Evolutionary conservation across 2,797 vertebrate species (phyloP), one percentile per base, ranked within the genome.

Genomic region (Takifugu rubripes): DNA sequence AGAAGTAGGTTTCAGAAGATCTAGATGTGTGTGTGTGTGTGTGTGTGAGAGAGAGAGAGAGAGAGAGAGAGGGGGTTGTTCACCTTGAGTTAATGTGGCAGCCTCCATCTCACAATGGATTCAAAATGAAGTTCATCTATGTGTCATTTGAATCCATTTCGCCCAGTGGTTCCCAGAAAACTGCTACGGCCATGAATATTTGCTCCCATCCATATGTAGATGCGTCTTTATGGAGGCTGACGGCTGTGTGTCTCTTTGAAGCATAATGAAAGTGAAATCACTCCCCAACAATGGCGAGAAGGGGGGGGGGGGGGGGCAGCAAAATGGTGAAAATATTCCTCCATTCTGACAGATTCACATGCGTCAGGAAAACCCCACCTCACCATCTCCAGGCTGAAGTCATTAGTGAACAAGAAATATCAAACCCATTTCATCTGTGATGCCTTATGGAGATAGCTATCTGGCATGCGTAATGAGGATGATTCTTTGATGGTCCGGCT

Each of bases 231-330:
- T 90, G 78, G 83, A 79, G 68, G 82, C 79, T 90, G 90, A 90
- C 89, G 91, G 86, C 77, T 82, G 76, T 78, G 78, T 63, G 86
- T 79, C 58, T 72, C 64, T 9, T 68, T 61, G 65, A 88, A 84
- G 75, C 70, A 78, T 88, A 87, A 91, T 89, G 83, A 89, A 88
- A 87, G 84, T 80, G 61, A 85, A 89, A 90, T 88, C 74, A 78
- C 79, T 81, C 73, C 81, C 77, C 72, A 80, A 87, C 84, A 90
- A 89, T 84, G 87, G 36, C 36, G 7, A 5, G 31, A 10, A 7
- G 27, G 3, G 27, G 3, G 27, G 3, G 26, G n/a, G n/a, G 83
- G 78, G 78, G 77, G 77, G 66, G 64, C 79, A 74, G 74, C 70
- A 88, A 87, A 86, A 83, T 84, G 74, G 79, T 83, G 83, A 82